A percentile compares a stretch with the other conserved stretches of the same genome.
Conservation (phyloP, 2,113 vertebrate genomes). For the Rhagologus leucostigma region DNA sequence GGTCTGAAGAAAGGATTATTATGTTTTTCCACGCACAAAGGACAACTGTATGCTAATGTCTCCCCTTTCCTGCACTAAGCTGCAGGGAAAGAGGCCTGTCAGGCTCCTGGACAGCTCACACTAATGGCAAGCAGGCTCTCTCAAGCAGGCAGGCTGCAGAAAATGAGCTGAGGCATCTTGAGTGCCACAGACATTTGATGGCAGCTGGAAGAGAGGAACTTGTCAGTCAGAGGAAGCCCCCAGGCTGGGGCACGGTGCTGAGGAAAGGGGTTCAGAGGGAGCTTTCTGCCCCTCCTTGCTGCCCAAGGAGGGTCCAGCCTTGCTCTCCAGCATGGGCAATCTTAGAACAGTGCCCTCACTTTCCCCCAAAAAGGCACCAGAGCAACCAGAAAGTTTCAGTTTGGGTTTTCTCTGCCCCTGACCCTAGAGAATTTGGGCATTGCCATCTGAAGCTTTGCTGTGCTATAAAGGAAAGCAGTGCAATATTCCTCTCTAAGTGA, state of each 20-base stretch:
- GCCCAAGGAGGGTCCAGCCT: not conserved
- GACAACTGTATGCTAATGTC: slow-evolving; percentile 51
- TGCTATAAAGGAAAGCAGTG: not conserved
- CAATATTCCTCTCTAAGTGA: not conserved
- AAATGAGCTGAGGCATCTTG: not conserved
- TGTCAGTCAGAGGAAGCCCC: not conserved
- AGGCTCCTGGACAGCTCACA: not conserved
- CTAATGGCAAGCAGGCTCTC: not conserved
- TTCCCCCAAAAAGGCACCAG: not conserved
- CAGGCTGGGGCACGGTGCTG: not conserved
- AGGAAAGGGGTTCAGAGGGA: not conserved
- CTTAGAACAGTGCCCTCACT: accelerated
- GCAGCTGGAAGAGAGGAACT: not conserved
- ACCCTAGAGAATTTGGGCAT: not conserved
- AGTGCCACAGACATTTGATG: not conserved
- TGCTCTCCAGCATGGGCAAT: not conserved
- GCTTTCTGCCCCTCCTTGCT: not conserved
- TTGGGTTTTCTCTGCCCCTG: not conserved
- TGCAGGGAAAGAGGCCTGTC: slow-evolving; percentile 10
- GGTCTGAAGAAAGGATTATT: not conserved
- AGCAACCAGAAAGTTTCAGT: not conserved
- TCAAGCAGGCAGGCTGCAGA: not conserved
- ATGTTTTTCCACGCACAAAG: not conserved
- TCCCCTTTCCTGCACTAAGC: not conserved
- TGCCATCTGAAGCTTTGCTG: not conserved